phyloP scores from a whole-genome alignment of 2,113 vertebrate genomes.

The Spilogale gracilis region DNA sequence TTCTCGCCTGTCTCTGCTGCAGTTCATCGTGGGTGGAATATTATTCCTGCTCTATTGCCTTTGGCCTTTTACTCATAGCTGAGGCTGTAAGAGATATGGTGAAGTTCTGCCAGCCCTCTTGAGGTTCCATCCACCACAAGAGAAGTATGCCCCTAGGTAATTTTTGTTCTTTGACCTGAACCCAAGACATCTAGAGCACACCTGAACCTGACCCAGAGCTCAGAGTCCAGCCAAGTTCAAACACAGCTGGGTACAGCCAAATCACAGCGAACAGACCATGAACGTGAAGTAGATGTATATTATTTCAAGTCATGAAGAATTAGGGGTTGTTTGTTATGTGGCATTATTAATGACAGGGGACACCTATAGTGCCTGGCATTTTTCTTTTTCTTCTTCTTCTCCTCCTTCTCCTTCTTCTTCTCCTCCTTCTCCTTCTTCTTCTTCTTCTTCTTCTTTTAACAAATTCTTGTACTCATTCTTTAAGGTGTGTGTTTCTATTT shows the following conservation, averaged over 20 bases:
- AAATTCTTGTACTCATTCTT: not conserved
- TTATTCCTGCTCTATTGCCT: not conserved
- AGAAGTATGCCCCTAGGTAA: not conserved
- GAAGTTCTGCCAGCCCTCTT: not conserved
- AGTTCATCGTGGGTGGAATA: not conserved
- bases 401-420: not conserved
- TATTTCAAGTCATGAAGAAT: not conserved
- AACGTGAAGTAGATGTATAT: not conserved
- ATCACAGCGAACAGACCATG: not conserved
- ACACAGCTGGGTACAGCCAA: not conserved
- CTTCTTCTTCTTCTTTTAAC: not conserved
- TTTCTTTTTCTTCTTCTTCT: not conserved
- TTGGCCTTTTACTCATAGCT: not conserved
- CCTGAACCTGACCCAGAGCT: not conserved
- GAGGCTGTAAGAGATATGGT: rapidly evolving
- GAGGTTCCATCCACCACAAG: not conserved
- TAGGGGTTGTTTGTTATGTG: not conserved
- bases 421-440: not conserved
- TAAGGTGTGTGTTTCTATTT: not conserved
- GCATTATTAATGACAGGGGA: not conserved
- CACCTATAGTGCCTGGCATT: too few relatives aligned
- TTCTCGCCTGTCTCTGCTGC: not conserved
- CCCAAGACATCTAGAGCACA: not conserved
- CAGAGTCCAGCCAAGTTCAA: not conserved
- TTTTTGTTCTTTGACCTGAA: not conserved